Evolutionary conservation across 2,113 vertebrate species (phyloP).

Genomic region (Myxocyprinus asiaticus): DNA sequence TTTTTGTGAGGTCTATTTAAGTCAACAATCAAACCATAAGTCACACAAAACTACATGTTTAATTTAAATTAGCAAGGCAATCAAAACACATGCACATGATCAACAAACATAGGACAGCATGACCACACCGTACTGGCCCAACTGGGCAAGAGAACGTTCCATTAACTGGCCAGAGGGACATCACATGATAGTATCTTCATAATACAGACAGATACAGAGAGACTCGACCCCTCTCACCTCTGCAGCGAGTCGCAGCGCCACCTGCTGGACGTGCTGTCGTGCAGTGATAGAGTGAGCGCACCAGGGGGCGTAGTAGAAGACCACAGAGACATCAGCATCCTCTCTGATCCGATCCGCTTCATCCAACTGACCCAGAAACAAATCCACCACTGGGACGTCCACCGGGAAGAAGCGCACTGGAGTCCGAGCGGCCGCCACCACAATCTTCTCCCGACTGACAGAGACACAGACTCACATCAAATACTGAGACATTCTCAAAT

Average conservation of each 20-base stretch:
- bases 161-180: too few relatives aligned
- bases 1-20: too few relatives aligned
- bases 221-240: constrained; percentile 75
- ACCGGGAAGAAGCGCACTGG: constrained; percentile 88
- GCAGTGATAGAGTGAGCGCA: constrained; percentile 91
- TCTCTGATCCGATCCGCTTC: constrained; percentile 83
- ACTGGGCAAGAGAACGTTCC: too few relatives aligned
- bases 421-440: constrained; percentile 84
- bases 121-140: too few relatives aligned
- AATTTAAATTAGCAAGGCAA: too few relatives aligned
- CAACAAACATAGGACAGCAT: too few relatives aligned
- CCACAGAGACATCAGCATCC: constrained; percentile 82
- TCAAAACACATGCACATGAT: too few relatives aligned
- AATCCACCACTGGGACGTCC: constrained; percentile 84
- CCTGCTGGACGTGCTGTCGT: constrained; percentile 83
- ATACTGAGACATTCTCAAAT: background rate
- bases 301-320: constrained; percentile 96
- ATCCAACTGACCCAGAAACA: constrained; percentile 91
- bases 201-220: too few relatives aligned
- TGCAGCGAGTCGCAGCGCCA: constrained; percentile 83
- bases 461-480: too few relatives aligned
- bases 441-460: constrained; percentile 86
- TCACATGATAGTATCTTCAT: too few relatives aligned
- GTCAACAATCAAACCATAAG: too few relatives aligned
- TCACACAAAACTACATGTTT: too few relatives aligned